Evolutionary conservation across 1,140 invertebrate genomes (phyloP).

Genomic region (Calephelis nemesis): DNA sequence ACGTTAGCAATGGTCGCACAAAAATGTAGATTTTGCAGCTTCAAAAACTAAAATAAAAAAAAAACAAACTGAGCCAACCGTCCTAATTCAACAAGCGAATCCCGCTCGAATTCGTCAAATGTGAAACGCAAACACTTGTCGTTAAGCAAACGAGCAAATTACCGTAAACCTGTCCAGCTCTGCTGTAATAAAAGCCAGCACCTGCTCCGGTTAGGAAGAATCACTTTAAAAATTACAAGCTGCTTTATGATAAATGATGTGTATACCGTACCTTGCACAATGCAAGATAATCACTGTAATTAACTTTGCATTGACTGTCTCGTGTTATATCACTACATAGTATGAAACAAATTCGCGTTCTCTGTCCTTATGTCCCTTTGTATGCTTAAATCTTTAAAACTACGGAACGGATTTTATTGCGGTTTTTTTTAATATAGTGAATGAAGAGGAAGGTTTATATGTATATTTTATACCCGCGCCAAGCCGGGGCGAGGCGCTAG

Average conservation of each 20-base stretch:
- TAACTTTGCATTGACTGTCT: too few relatives aligned
- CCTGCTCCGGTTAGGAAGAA: constrained; percentile 70
- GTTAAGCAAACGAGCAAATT: constrained; percentile 60
- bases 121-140: constrained; percentile 48
- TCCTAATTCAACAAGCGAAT: constrained; percentile 62
- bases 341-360: too few relatives aligned
- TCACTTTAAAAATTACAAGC: constrained; percentile 79
- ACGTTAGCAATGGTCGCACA: too few relatives aligned
- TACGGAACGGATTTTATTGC: too few relatives aligned
- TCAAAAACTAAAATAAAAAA: constrained; percentile 33
- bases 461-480: too few relatives aligned
- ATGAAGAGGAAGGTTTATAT: too few relatives aligned
- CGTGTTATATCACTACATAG: too few relatives aligned
- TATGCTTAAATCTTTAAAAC: too few relatives aligned
- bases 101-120: constrained; percentile 57
- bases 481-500: too few relatives aligned
- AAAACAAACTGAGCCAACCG: constrained; percentile 41
- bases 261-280: constrained; percentile 73
- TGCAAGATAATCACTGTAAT: constrained; percentile 73
- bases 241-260: constrained; percentile 61
- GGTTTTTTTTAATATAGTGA: too few relatives aligned
- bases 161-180: constrained; percentile 35
- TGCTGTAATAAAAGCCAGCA: constrained; percentile 47
- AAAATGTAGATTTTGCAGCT: not conserved
- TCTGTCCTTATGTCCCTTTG: too few relatives aligned